Evolutionary conservation across 2,113 vertebrate species (phyloP), one percentile per base, ranked within the genome.

Genomic region (Melanocharis versteri): DNA sequence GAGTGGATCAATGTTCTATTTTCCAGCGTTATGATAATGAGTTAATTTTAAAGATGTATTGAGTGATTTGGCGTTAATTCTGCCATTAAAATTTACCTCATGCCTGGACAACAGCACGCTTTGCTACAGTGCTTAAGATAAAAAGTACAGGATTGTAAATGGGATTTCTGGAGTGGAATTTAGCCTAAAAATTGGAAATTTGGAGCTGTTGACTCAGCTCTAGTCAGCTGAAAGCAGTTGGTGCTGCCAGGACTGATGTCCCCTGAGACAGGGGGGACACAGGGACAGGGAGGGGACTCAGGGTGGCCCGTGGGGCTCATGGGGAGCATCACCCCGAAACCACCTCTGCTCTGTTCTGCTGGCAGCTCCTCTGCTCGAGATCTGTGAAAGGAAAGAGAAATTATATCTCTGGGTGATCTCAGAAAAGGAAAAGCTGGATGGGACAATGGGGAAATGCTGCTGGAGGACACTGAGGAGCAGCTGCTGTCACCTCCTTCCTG

Each of bases 21-120:
- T 97, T 97, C 94, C 89, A 96, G 83, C 2, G 64, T 93, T 97
- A 97, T 91, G 94, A 95, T 94, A 96, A 97, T 92, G 89, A 96
- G 91, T 93, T 96, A 88, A 94, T 96, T 97, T 95, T 94, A 80
- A 93, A 96, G 92, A 96, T 77, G 37, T 93, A 96, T 95, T 87
- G 92, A 96, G 65, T 93, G 94, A 91, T 93, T 94, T 93, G 88
- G 66, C 18, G 1, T 94, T 97, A 96, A 95, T 96, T 96, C 72
- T 89, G 89, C 62, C 87, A 87, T 93, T 96, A 89, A 95, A 84
- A 95, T 96, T 93, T 96, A 47, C 83, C 96, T 97, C 66, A 44
- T 95, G 94, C 88, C 83, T 54, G 93, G 85, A 89, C 83, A 89
- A 24, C 24, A 33, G 28, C 9, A 22, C 28, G 30, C 79, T 94